Evolutionary conservation across 2,113 vertebrate species (phyloP).

Genomic region (Malurus alboscapulatus): DNA sequence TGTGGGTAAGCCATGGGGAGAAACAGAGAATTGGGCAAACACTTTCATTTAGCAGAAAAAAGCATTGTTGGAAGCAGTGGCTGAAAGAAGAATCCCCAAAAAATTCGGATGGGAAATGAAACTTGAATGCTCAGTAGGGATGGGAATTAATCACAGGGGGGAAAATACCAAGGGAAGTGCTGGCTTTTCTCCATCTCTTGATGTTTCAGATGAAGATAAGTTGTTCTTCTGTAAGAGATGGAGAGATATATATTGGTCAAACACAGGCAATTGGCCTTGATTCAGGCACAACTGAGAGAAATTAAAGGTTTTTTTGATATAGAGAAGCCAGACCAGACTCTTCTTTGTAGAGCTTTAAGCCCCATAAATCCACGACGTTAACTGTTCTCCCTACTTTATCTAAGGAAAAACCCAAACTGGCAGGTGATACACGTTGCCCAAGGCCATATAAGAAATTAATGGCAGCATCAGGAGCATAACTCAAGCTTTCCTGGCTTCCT

Average conservation of each 20-base stretch:
- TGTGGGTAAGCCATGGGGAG: neutral
- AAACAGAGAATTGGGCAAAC: neutral
- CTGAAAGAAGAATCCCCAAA: constrained; percentile 21
- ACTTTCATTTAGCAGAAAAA: constrained; percentile 34
- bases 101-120: constrained; percentile 52
- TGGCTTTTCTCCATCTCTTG: constrained; percentile 66
- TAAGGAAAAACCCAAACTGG: constrained; percentile 55
- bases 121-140: constrained; percentile 52
- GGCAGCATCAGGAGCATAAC: constrained; percentile 54
- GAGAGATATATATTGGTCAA: constrained; percentile 61
- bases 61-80: neutral
- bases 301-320: constrained; percentile 47
- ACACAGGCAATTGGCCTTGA: constrained; percentile 45
- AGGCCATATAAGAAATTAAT: constrained; percentile 58
- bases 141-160: constrained; percentile 55
- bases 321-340: constrained; percentile 52
- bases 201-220: constrained; percentile 66
- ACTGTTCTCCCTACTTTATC: constrained; percentile 53
- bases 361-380: constrained; percentile 44
- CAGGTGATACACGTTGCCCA: constrained; percentile 62
- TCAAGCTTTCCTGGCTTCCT: constrained; percentile 48
- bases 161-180: constrained; percentile 46
- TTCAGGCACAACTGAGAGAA: constrained; percentile 62
- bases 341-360: constrained; percentile 53
- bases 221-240: constrained; percentile 53